These are phyloP conservation scores for Tetragnatha montana DNA, from an alignment of 2,888 invertebrate species.

Conservation along the genomic window DNA sequence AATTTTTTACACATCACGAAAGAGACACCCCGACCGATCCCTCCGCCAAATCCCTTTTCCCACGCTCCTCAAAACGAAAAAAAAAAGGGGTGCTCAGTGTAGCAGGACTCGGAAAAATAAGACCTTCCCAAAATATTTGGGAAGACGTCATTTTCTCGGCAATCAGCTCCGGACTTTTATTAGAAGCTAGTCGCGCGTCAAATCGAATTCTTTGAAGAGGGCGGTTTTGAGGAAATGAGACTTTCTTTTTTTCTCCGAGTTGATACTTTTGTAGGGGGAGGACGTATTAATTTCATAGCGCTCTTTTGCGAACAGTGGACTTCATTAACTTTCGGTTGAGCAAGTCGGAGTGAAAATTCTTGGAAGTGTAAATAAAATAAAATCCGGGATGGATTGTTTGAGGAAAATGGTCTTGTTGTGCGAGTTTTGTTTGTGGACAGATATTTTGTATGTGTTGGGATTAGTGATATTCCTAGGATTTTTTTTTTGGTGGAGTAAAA, in stretches of 20 bases:
- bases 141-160: slow-evolving; percentile 46
- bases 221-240: slow-evolving; percentile 42
- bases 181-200: slow-evolving; percentile 56
- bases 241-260: slow-evolving; percentile 20
- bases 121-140: slow-evolving; percentile 40
- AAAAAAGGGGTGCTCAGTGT: slow-evolving; percentile 1
- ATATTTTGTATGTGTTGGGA: no score
- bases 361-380: no score
- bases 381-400: no score
- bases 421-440: no score
- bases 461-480: no score
- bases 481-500: no score
- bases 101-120: slow-evolving; percentile 49
- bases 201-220: slow-evolving; percentile 54
- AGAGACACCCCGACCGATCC: no score
- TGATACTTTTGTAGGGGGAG: slow-evolving; percentile 5
- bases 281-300: slow-evolving; percentile 35
- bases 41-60: no score
- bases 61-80: no score
- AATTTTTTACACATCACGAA: no score
- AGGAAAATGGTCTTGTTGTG: no score
- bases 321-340: slow-evolving; percentile 21
- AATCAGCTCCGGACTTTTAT: slow-evolving; percentile 53
- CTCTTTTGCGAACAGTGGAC: slow-evolving; percentile 13
- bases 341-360: neutral